Base-by-base conservation (phyloP, 2,888 invertebrate species). In the Adelphocoris suturalis region DNA sequence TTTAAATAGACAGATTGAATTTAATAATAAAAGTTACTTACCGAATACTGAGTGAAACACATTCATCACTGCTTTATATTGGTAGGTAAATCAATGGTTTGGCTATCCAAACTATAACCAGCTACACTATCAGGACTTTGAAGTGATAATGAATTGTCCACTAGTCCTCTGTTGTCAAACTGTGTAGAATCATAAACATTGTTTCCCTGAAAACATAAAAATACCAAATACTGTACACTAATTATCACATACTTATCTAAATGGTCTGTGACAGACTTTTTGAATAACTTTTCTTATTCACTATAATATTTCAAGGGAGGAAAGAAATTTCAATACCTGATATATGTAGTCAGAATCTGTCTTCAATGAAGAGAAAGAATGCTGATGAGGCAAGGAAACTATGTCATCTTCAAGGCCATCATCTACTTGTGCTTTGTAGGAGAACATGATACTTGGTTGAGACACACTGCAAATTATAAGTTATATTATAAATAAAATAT, bases 391-490 rank as follows among this genome's bases (percentile, higher is more conserved):
- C 92, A 97, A 93, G 76, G 96, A 96, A 12, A 96, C 96, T 89
- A 95, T 96, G 92, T 96, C 96, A 92, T 96, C 96, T 91, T 96
- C 96, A 93, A 96, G 95, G 0, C 95, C 95, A 93, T 97, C 97
- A 92, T 96, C 96, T 93, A 96, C 95, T 93, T 97, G 97, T 91
- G 96, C 95, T 94, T 96, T 96, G 94, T 97, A 97, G 82, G 96
- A 96, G 94, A 97, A 97, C 94, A 96, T 95, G 92, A 96, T 95
- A 93, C 95, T 96, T 23, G 96, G 96, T 93, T 96, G 96, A 12
- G 96, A 95, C 47, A 96, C 95, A 91, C 96, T 96, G 94, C 1
- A 94, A 93, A 52, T n/a, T n/a, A n/a, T n/a, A n/a, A n/a, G n/a
- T n/a, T n/a, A n/a, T n/a, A 46, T 23, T 19, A 48, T 11, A 52